Evolutionary conservation across 2,113 vertebrate genomes (phyloP).

Genomic region (Nerophis lumbriciformis): DNA sequence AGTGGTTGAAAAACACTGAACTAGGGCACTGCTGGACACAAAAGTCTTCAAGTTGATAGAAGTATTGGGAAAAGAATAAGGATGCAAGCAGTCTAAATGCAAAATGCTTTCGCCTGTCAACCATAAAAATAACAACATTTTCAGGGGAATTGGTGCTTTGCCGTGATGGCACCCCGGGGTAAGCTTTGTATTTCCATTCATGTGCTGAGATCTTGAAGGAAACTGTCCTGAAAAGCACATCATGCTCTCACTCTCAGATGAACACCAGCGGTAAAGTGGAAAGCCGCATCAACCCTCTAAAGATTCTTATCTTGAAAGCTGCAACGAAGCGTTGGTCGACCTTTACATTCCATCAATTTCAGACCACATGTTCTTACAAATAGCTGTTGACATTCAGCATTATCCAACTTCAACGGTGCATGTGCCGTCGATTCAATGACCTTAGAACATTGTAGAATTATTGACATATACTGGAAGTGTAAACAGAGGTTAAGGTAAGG

Average conservation of each 20-base stretch:
- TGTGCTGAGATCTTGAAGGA: background rate
- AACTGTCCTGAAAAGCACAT: slow-evolving; percentile 6
- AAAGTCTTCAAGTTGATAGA: background rate
- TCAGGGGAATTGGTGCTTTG: slow-evolving; percentile 5
- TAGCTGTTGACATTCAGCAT: background rate
- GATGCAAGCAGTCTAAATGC: background rate
- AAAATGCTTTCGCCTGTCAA: background rate
- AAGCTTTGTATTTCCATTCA: background rate
- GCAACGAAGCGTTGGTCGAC: background rate
- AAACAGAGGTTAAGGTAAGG: no score
- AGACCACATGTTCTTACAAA: background rate
- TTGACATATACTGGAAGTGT: no score
- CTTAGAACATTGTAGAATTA: no score
- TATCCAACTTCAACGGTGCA: no score
- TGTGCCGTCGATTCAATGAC: no score
- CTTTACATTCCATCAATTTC: background rate
- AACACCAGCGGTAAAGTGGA: background rate
- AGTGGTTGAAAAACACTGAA: background rate
- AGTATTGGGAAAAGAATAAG: background rate
- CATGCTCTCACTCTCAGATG: background rate
- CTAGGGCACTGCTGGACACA: background rate
- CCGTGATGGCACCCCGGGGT: background rate
- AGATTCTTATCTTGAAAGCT: background rate
- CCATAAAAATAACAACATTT: background rate
- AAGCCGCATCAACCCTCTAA: background rate